Percentiles rank a stretch among this genome's conserved stretches.
Conservation (phyloP, 2,888 invertebrate genomes). For the Crocallis elinguaria region DNA sequence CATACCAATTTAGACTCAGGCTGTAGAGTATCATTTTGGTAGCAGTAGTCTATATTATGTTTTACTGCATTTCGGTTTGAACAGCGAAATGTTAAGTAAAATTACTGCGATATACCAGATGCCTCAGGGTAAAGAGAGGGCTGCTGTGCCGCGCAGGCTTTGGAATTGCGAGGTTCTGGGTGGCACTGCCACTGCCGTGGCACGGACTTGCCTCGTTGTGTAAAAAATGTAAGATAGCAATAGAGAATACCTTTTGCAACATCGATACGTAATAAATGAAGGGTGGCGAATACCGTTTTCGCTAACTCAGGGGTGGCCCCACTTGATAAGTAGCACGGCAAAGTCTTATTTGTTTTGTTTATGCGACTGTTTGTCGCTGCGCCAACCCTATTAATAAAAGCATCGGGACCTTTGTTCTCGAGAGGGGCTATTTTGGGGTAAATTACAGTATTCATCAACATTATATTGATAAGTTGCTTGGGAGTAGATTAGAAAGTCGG, state of each 20-base stretch:
- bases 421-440: conserved; percentile 35
- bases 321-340: conserved; percentile 67
- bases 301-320: conserved; percentile 41
- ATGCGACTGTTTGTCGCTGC: conserved; percentile 64
- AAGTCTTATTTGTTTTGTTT: conserved; percentile 72
- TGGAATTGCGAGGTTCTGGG: too few relatives aligned
- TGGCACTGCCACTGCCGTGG: too few relatives aligned
- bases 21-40: too few relatives aligned
- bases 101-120: too few relatives aligned
- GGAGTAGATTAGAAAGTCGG: conserved; percentile 17
- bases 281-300: conserved; percentile 32
- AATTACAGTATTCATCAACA: conserved; percentile 45
- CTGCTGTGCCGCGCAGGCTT: too few relatives aligned
- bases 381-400: conserved; percentile 65
- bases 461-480: conserved; percentile 28
- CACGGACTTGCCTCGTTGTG: too few relatives aligned
- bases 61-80: too few relatives aligned
- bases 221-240: conserved; percentile 11
- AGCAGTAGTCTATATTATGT: too few relatives aligned
- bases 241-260: conserved; percentile 18
- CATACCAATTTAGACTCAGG: too few relatives aligned
- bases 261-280: conserved; percentile 48
- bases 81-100: too few relatives aligned
- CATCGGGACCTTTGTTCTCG: conserved; percentile 53
- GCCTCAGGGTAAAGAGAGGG: too few relatives aligned